These are phyloP conservation scores for Ptychoptera albimana DNA, from an alignment of 2,888 invertebrate species.

Conservation along the genomic window DNA sequence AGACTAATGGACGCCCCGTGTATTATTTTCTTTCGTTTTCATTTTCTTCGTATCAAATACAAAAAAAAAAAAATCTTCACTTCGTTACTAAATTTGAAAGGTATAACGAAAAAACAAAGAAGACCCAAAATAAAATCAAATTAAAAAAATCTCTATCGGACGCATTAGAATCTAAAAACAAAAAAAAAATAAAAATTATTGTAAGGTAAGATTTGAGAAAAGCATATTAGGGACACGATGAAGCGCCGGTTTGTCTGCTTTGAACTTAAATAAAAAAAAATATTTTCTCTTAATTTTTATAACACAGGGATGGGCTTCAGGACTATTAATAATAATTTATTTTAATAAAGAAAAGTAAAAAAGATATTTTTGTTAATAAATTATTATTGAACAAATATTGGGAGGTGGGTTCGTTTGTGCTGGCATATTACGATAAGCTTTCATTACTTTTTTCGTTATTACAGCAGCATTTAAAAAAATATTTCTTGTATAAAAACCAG, in stretches of 20 bases:
- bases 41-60: background rate
- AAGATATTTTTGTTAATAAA: background rate
- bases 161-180: too few species aligned
- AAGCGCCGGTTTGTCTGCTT: conserved; percentile 11
- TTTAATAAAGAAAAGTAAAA: background rate
- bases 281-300: background rate
- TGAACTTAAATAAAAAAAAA: conserved; percentile 3
- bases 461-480: too few species aligned
- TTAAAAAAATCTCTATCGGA: too few species aligned
- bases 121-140: too few species aligned
- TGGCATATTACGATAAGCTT: too few species aligned
- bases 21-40: background rate
- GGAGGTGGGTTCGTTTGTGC: too few species aligned
- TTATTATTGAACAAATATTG: background rate
- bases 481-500: too few species aligned
- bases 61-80: background rate
- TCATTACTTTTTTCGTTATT: too few species aligned
- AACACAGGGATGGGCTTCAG: background rate
- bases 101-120: background rate
- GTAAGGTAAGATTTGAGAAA: too few species aligned
- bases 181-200: too few species aligned
- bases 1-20: conserved; percentile 2
- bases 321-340: background rate
- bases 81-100: background rate
- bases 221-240: background rate